These are phyloP conservation scores for Zaprionus taronus DNA, from an alignment of 1,140 invertebrate genomes.

Conservation along the genomic window DNA sequence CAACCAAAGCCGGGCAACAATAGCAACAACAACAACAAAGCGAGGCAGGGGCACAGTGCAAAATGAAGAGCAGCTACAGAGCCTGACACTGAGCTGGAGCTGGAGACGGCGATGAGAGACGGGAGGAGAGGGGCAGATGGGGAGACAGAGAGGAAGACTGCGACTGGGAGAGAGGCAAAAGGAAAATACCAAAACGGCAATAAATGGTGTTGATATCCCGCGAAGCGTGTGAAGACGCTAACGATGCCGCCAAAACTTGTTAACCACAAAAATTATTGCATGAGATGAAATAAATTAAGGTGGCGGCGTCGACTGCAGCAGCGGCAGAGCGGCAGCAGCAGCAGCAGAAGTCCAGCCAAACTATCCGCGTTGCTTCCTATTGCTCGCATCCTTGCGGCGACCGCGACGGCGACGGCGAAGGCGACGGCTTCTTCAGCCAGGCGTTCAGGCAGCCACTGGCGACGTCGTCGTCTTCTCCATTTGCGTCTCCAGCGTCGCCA, in stretches of 20 bases:
- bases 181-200: conserved; percentile 83
- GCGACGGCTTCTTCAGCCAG: conserved; percentile 54
- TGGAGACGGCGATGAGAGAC: not conserved
- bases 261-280: conserved; percentile 84
- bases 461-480: conserved; percentile 44
- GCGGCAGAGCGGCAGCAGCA: conserved; percentile 22
- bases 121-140: not conserved
- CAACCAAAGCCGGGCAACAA: conserved; percentile 33
- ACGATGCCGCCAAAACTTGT: conserved; percentile 84
- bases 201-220: conserved; percentile 84
- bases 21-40: conserved; percentile 39
- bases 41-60: conserved; percentile 35
- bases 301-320: conserved; percentile 74
- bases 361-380: conserved; percentile 74
- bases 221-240: conserved; percentile 84
- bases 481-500: conserved; percentile 42
- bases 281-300: conserved; percentile 83
- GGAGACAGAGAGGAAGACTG: conserved; percentile 11
- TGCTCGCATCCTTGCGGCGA: conserved; percentile 76
- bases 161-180: conserved; percentile 43
- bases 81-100: conserved; percentile 26
- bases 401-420: conserved; percentile 67
- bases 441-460: conserved; percentile 51
- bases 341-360: conserved; percentile 42
- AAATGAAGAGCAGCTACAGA: conserved; percentile 71